These are phyloP conservation scores for Crenichthys baileyi DNA, from an alignment of 2,797 vertebrate species.

Conservation along the genomic window DNA sequence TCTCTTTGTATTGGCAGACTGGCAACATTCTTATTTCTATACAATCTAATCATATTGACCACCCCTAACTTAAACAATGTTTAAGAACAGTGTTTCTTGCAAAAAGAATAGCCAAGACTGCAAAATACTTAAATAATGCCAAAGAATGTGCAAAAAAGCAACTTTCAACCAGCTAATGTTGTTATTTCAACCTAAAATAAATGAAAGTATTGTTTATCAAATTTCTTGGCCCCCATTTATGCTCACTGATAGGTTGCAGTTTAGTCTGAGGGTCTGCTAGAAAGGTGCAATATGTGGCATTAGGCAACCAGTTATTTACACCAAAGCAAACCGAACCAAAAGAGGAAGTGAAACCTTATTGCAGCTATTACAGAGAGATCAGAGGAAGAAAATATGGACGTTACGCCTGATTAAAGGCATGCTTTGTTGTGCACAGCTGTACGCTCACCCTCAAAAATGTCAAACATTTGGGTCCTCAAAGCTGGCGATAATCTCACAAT, in stretches of 20 bases:
- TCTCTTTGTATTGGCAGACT: no score
- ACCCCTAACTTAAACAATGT: no score
- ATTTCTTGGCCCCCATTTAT: neutral
- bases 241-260: neutral
- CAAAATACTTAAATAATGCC: neutral
- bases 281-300: neutral
- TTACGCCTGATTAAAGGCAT: conserved; percentile 3
- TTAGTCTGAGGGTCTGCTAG: neutral
- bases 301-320: neutral
- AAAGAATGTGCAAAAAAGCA: neutral
- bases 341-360: conserved; percentile 6
- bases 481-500: conserved; percentile 10
- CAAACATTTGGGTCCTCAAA: conserved; percentile 4
- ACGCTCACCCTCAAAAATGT: conserved; percentile 4
- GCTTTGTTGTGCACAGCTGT: conserved; percentile 10
- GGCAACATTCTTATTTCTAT: no score
- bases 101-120: neutral
- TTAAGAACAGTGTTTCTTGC: no score
- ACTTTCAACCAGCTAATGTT: neutral
- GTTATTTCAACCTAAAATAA: neutral
- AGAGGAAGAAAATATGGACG: conserved; percentile 1
- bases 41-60: no score
- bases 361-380: conserved; percentile 1
- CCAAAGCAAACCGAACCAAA: neutral
- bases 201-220: neutral